Evolutionary conservation across 2,888 invertebrate species (phyloP).

Genomic region (Polylopha cassiicola): DNA sequence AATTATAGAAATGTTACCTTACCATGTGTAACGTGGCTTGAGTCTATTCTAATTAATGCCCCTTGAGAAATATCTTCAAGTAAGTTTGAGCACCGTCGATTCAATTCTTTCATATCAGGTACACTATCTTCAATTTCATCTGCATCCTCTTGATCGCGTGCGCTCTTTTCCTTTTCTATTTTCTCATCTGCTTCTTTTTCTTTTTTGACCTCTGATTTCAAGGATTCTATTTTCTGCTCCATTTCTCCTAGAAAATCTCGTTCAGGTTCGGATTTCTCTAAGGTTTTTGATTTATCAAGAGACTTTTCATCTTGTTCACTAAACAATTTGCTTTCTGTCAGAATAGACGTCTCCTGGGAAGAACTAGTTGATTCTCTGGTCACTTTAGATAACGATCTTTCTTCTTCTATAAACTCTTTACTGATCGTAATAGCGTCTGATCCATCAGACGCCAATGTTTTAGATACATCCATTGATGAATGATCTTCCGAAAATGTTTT

Average conservation of each 20-base stretch:
- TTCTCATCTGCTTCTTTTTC: slow-evolving; percentile 39
- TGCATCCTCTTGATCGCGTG: slow-evolving; percentile 15
- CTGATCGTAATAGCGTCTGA: slow-evolving; percentile 63
- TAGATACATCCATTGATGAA: slow-evolving; percentile 69
- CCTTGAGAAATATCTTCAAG: slow-evolving; percentile 73
- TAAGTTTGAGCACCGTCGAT: slow-evolving; percentile 70
- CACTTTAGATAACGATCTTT: slow-evolving; percentile 54
- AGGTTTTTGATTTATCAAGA: slow-evolving; percentile 41
- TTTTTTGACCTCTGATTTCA: slow-evolving; percentile 47
- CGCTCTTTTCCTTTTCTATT: slow-evolving; percentile 28
- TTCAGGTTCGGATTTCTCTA: slow-evolving; percentile 43
- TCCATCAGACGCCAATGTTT: slow-evolving; percentile 68
- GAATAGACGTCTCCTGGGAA: slow-evolving; percentile 62
- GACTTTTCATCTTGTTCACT: slow-evolving; percentile 61
- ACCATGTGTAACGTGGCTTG: slow-evolving; percentile 70
- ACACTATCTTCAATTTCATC: slow-evolving; percentile 45
- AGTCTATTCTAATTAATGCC: slow-evolving; percentile 68
- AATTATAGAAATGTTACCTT: slow-evolving; percentile 28
- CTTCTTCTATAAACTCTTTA: slow-evolving; percentile 62
- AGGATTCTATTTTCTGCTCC: slow-evolving; percentile 46
- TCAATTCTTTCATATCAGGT: slow-evolving; percentile 68
- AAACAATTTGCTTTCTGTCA: slow-evolving; percentile 63
- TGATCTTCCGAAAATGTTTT: slow-evolving; percentile 72
- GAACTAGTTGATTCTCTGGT: slow-evolving; percentile 54
- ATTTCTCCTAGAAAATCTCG: slow-evolving; percentile 51